Evolutionary conservation across 37 sponge, comb jelly and placozoan species (phyloP).

Genomic region (Chondrilla cf. caribensis): DNA sequence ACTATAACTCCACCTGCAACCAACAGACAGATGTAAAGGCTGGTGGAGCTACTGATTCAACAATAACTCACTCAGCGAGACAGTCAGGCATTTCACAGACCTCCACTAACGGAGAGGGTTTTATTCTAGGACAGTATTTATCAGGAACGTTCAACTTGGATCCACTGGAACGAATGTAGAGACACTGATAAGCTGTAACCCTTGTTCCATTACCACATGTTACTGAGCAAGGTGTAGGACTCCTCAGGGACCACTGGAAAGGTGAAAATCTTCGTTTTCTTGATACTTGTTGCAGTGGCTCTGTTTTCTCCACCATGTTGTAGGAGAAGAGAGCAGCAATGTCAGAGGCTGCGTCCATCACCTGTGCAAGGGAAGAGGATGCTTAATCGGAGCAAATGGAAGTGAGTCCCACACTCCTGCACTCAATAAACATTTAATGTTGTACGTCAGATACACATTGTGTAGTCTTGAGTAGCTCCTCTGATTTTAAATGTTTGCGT

Average conservation of each 20-base stretch:
- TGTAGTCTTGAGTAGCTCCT: too few species aligned
- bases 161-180: neutral
- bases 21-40: neutral
- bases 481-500: too few species aligned
- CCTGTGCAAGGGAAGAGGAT: neutral
- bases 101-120: constrained; percentile 19
- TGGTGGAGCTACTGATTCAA: neutral
- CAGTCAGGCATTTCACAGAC: neutral
- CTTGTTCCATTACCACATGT: constrained; percentile 40
- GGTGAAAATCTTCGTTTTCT: neutral
- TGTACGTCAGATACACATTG: too few species aligned
- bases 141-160: neutral
- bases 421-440: too few species aligned
- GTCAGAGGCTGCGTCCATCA: neutral
- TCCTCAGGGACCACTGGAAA: constrained; percentile 13
- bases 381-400: too few species aligned
- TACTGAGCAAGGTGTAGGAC: constrained; percentile 43
- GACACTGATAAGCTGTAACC: neutral
- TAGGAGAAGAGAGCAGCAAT: neutral
- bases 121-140: neutral
- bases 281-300: neutral
- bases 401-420: too few species aligned
- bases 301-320: neutral
- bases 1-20: constrained; percentile 41
- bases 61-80: neutral